Evolutionary conservation across 2,797 vertebrate species (phyloP), one percentile per base, ranked within the genome.

Genomic region (Hyperoplus immaculatus): DNA sequence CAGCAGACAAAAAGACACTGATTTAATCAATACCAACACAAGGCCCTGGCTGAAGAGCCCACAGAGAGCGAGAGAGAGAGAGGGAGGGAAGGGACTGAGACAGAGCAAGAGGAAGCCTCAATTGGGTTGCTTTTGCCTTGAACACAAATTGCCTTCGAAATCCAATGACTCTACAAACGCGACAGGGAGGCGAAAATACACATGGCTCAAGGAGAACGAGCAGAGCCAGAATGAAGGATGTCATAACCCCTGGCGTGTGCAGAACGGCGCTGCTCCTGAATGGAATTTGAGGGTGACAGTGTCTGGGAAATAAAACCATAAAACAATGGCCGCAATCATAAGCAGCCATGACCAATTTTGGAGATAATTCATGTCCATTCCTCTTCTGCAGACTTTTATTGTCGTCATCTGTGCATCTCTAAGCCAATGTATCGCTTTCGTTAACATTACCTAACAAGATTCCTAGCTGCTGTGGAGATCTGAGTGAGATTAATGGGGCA

Each of bases 1-100:
- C 91, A 90, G 75, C 70, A 92, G 87, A 92, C 89, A 79, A 90
- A 91, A 91, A 92, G 88, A 90, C 85, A 79, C 47, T 5, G 81
- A 71, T 89, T 89, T 93, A 93, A 94, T 94, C 90, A 93, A 92
- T 91, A 93, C 83, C 90, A 91, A 91, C 82, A 85, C 89, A 78
- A 82, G 88, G 68, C 77, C 84, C 92, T 91, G 89, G 88, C 85
- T 85, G 69, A 75, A 55, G 79, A 92, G 85, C 75, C 71, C 8
- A 81, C 67, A 68, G 69, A 85, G 71, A 18, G 47, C 85, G 56
- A 63, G 68, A 74, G 54, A 76, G 41, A 56, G 53, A 43, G 42
- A n/a, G 14, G 13, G 38, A 21, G 68, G 49, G 65, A 68, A 58
- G 56, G 46, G 72, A 68, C 69, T 8, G 77, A 89, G 57, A 65